Evolutionary conservation across 2,797 vertebrate species (phyloP).

Genomic region (Eutrigla gurnardus): DNA sequence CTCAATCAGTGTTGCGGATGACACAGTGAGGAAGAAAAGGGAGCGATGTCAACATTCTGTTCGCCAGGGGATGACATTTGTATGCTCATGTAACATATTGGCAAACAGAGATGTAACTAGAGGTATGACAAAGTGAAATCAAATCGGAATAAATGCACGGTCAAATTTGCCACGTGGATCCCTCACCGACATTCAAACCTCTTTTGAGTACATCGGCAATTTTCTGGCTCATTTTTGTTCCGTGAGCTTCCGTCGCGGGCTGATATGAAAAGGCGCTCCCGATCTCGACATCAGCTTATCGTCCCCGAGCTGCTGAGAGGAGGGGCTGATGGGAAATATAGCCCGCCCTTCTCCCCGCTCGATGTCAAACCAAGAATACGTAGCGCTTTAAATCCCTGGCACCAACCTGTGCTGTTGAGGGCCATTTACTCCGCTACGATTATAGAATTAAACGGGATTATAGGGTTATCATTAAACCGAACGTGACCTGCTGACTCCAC

Average conservation of each 20-base stretch:
- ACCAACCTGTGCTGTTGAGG: conserved; percentile 61
- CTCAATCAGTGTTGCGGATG: conserved; percentile 23
- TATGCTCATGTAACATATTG: conserved; percentile 15
- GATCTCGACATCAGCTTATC: conserved; percentile 58
- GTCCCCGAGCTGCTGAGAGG: conserved; percentile 22
- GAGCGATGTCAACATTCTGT: not conserved
- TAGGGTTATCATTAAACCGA: conserved; percentile 72
- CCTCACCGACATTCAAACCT: conserved; percentile 32
- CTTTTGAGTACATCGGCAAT: conserved; percentile 50
- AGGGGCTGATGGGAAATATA: conserved; percentile 39
- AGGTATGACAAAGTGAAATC: conserved; percentile 20
- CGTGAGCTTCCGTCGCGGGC: conserved; percentile 27
- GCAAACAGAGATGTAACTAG: conserved; percentile 16
- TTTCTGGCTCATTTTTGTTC: conserved; percentile 16
- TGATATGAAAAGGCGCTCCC: conserved; percentile 52
- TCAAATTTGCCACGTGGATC: conserved; percentile 14
- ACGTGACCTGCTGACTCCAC: conserved; percentile 63
- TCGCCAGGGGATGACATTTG: not conserved
- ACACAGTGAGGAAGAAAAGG: conserved; percentile 13
- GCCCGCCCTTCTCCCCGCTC: conserved; percentile 47
- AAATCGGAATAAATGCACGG: conserved; percentile 18
- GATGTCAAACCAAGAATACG: conserved; percentile 57
- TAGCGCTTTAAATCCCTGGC: conserved; percentile 63
- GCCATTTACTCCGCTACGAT: conserved; percentile 72
- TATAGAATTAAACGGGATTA: conserved; percentile 83